These are phyloP conservation scores for Smutsia temminckii DNA, from an alignment of 2,797 vertebrate species.

Conservation along the genomic window DNA sequence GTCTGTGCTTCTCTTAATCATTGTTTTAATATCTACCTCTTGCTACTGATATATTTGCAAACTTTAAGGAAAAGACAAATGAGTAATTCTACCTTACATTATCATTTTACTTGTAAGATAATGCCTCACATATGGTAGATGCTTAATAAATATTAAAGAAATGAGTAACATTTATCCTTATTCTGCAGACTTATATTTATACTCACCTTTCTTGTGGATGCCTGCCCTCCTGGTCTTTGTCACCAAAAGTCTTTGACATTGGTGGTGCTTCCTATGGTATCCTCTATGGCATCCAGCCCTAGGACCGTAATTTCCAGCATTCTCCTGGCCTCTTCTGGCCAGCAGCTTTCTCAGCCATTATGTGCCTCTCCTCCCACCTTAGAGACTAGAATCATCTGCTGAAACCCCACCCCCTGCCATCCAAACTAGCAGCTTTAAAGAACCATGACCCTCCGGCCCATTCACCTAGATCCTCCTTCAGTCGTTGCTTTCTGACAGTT, in stretches of 20 bases:
- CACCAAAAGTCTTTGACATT: neutral
- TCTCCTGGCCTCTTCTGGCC: neutral
- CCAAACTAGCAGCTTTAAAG: neutral
- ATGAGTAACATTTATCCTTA: neutral
- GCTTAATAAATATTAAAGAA: neutral
- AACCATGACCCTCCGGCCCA: neutral
- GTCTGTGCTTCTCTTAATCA: neutral
- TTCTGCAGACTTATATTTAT: neutral
- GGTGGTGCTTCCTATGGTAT: neutral
- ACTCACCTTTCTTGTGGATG: neutral
- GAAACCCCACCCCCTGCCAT: neutral
- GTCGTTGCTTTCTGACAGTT: neutral
- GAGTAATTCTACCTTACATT: neutral
- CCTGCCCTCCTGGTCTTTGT: neutral
- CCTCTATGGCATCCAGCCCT: neutral
- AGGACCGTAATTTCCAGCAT: neutral
- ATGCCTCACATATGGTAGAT: neutral
- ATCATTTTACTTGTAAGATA: conserved; percentile 1
- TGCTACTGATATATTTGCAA: neutral
- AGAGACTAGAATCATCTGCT: neutral
- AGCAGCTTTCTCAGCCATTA: neutral
- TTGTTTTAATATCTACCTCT: neutral
- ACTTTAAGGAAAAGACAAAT: neutral
- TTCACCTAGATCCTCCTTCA: neutral
- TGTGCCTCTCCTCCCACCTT: neutral